Conservation (phyloP, 2,888 invertebrate genomes). For the Pterostichus madidus region DNA sequence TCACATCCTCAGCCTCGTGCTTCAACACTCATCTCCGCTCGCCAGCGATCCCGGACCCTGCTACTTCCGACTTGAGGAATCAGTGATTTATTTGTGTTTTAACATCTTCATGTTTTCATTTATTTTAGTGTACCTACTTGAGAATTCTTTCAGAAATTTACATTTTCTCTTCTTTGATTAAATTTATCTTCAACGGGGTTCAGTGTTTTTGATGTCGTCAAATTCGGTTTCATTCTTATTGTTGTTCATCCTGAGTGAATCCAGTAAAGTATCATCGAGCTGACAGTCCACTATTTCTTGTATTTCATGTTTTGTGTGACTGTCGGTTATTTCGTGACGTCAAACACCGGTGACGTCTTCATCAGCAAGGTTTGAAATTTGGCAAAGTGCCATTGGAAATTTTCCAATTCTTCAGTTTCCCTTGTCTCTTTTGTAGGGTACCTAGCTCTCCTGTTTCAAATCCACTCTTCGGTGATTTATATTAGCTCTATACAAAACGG, state of each 20-base stretch:
- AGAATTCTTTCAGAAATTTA: background rate
- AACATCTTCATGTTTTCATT: background rate
- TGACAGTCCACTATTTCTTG: conserved; percentile 12
- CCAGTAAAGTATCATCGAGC: background rate
- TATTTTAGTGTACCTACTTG: conserved; percentile 9
- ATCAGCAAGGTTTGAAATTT: conserved; percentile 40
- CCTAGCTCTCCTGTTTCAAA: background rate
- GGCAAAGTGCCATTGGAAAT: conserved; percentile 24
- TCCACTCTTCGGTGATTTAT: conserved; percentile 7
- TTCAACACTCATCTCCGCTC: conserved; percentile 15
- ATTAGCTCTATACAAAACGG: background rate
- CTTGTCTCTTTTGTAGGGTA: background rate
- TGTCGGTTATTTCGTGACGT: conserved; percentile 29
- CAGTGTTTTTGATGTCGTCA: conserved; percentile 13
- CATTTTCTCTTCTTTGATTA: conserved; percentile 3
- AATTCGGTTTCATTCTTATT: conserved; percentile 16
- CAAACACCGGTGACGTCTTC: conserved; percentile 15
- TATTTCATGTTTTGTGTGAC: conserved; percentile 1
- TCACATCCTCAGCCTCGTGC: conserved; percentile 22
- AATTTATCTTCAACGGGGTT: background rate
- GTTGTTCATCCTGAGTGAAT: background rate
- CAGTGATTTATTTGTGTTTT: background rate
- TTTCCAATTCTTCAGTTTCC: conserved; percentile 11
- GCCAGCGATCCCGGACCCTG: background rate
- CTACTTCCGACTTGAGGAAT: conserved; percentile 9